Evolutionary conservation across 2,797 vertebrate genomes (phyloP), one percentile per base, ranked within the genome.

Genomic region (Novumbra hubbsi): DNA sequence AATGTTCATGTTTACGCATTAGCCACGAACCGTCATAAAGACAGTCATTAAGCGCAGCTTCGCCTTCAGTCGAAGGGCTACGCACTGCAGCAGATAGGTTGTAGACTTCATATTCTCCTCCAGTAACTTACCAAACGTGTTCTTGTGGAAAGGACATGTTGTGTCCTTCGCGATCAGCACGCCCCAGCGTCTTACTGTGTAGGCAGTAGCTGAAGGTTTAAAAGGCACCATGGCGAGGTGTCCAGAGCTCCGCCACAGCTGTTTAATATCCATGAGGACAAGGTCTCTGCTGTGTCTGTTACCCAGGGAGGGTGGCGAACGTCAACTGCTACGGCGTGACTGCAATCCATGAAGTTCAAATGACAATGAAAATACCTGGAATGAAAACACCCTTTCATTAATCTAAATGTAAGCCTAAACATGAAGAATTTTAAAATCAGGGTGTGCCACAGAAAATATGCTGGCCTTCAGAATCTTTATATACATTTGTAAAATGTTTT

Each of bases 351-450:
- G 66, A 1, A 80, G 84, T 85, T 89, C 90, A 88, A 91, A 88
- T 88, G 85, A 82, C 82, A 87, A 85, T 86, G 81, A 88, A 91
- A 90, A 90, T 88, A 88, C 81, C 89, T 89, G 80, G 70, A 76
- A 79, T 85, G 77, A 81, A 73, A 72, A 83, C 79, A 49, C 57
- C 48, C 70, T 17, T 83, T 82, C 76, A 77, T 75, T 2, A 38
- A 38, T 55, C 55, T 75, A 78, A 76, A 83, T 87, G 84, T 85
- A 85, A 84, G 85, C 78, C 77, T 66, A 67, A 32, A 75, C 73
- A 55, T 85, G 78, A 82, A 75, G 82, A 82, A 86, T 89, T 86
- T 71, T 81, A 84, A 78, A 81, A 50, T 49, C 66, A 2, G 1
- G 21, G 82, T 70, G 70, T 0, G 67, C 81, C 64, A 63, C 87